A percentile compares a stretch with the other conserved stretches of the same genome.
Conservation (phyloP, 2,797 vertebrate species). For the Rousettus madagascariensis region DNA sequence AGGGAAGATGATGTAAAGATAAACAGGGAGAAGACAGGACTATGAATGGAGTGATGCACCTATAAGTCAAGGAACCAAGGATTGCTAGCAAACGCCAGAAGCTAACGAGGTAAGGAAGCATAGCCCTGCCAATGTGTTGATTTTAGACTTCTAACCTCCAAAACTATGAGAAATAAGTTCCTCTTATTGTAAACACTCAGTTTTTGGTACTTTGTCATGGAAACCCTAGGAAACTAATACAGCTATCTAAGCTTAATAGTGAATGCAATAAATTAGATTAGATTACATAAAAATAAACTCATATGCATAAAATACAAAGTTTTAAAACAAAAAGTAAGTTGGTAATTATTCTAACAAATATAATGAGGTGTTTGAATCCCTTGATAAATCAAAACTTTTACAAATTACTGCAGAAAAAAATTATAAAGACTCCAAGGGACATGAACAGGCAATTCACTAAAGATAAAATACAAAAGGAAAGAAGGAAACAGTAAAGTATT, state of each 20-base stretch:
- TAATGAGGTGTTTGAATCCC: neutral
- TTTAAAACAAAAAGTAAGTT: constrained; percentile 5
- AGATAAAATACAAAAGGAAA: constrained; percentile 18
- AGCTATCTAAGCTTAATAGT: neutral
- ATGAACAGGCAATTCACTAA: neutral
- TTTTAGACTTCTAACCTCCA: neutral
- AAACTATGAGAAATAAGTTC: neutral
- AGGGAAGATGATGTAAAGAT: neutral
- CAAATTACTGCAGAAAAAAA: neutral
- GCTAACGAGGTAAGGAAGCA: neutral
- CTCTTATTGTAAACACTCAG: neutral
- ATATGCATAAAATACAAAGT: neutral
- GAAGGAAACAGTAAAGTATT: constrained; percentile 21
- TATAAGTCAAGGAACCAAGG: neutral
- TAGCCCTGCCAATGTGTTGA: neutral
- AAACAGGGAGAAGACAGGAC: neutral
- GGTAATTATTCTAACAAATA: neutral
- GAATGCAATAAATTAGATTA: neutral
- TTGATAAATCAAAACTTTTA: neutral
- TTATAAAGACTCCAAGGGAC: neutral
- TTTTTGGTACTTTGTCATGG: neutral
- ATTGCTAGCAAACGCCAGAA: neutral
- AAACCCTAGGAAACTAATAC: neutral
- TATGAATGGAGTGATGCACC: neutral
- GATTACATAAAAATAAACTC: neutral